Percentiles rank a stretch among this genome's conserved stretches.
Conservation (phyloP, 2,888 invertebrate species). For the Trissolcus japonicus region DNA sequence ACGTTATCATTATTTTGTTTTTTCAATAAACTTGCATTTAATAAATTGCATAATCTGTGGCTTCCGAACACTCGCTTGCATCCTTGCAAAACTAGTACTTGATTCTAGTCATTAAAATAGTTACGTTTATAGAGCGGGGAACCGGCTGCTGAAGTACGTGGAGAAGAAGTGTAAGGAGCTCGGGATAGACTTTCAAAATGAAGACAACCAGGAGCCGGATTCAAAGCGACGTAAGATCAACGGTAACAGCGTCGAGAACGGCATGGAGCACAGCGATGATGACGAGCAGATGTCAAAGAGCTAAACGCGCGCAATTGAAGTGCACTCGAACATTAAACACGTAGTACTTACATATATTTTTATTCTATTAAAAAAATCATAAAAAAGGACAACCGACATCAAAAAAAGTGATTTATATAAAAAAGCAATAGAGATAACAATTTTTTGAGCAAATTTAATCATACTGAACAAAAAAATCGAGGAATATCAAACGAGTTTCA, state of each 20-base stretch:
- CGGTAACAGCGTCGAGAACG: conserved; percentile 72
- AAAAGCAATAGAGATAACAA: neutral
- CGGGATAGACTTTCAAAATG: conserved; percentile 78
- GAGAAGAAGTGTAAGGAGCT: conserved; percentile 84
- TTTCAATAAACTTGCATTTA: neutral
- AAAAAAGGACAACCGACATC: neutral
- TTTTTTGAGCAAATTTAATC: too few relatives aligned
- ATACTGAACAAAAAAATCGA: conserved; percentile 4
- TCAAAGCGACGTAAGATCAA: conserved; percentile 67
- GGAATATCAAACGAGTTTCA: conserved; percentile 7
- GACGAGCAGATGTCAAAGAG: conserved; percentile 61
- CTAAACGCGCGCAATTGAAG: conserved; percentile 53
- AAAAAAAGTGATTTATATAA: neutral
- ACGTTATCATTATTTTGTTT: neutral
- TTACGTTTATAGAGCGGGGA: conserved; percentile 83
- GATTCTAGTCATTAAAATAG: conserved; percentile 67
- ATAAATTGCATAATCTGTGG: conserved; percentile 67
- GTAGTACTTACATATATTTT: conserved; percentile 56
- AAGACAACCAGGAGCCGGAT: conserved; percentile 75
- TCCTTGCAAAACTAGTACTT: conserved; percentile 39
- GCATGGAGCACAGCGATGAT: conserved; percentile 71
- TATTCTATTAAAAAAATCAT: conserved; percentile 19
- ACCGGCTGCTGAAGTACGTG: conserved; percentile 83
- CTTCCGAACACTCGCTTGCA: conserved; percentile 70
- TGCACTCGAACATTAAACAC: conserved; percentile 38